These are phyloP conservation scores for Diaphora mendica DNA, from an alignment of 2,888 invertebrate genomes.

Conservation along the genomic window DNA sequence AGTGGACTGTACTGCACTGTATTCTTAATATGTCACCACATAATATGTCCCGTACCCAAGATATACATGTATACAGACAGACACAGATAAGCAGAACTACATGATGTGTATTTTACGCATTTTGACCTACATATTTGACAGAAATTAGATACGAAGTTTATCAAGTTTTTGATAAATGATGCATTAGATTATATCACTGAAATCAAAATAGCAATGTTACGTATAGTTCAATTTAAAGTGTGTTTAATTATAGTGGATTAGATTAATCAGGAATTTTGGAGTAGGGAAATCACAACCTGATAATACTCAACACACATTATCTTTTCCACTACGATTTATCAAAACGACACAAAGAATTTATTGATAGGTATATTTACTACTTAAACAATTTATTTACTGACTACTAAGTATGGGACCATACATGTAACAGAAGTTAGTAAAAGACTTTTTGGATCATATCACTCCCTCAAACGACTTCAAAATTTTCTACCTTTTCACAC, in stretches of 20 bases:
- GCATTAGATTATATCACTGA: not conserved
- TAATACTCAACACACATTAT: not conserved
- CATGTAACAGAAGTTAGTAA: too few relatives aligned
- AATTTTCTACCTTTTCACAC: too few relatives aligned
- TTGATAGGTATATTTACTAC: not conserved
- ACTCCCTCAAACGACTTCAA: too few relatives aligned
- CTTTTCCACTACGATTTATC: not conserved
- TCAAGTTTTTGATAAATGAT: not conserved
- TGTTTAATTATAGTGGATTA: not conserved
- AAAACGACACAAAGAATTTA: not conserved
- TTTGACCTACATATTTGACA: not conserved
- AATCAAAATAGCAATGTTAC: not conserved
- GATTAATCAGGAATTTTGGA: not conserved
- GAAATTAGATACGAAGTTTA: not conserved
- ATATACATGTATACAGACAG: not conserved
- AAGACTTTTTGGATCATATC: too few relatives aligned
- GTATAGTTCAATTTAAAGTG: not conserved
- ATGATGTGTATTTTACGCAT: not conserved
- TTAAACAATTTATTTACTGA: not conserved
- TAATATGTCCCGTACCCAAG: not conserved
- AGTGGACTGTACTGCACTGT: too few relatives aligned
- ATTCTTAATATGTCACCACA: too few relatives aligned
- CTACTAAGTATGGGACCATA: not conserved
- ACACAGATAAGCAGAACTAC: not conserved
- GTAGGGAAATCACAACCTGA: slow-evolving; percentile 1